A percentile compares a stretch with the other conserved stretches of the same genome.
These are phyloP conservation scores for Hippoglossus stenolepis DNA, from an alignment of 2,113 vertebrate species.

Conservation along the genomic window DNA sequence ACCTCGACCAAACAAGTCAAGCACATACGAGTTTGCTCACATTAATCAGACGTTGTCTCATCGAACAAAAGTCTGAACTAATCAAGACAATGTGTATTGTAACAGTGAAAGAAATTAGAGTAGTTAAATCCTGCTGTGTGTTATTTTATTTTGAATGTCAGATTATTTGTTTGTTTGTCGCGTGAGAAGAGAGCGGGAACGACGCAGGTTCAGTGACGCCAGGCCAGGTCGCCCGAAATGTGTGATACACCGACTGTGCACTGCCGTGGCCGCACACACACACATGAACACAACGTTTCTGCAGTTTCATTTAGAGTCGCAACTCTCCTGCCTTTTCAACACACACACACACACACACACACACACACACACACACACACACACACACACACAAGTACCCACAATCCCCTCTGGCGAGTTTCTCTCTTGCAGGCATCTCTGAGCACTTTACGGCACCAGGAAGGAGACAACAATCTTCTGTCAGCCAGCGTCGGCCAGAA, in stretches of 20 bases:
- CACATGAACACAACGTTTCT: background rate
- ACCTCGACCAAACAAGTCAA: slow-evolving; percentile 69
- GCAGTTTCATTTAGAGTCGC: background rate
- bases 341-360: slow-evolving; percentile 2
- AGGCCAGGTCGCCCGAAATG: slow-evolving; percentile 26
- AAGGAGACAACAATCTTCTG: slow-evolving; percentile 63
- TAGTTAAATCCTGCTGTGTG: slow-evolving; percentile 21
- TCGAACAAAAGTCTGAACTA: slow-evolving; percentile 41
- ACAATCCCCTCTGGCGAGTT: slow-evolving; percentile 8
- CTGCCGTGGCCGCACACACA: slow-evolving; percentile 13
- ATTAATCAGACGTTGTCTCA: slow-evolving; percentile 38
- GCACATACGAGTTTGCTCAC: slow-evolving; percentile 56
- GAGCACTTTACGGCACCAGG: slow-evolving; percentile 82
- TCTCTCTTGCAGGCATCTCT: slow-evolving; percentile 68
- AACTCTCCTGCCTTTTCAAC: background rate
- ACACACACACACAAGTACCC: slow-evolving; percentile 2
- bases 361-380: background rate
- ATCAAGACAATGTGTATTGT: slow-evolving; percentile 58
- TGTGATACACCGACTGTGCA: slow-evolving; percentile 44
- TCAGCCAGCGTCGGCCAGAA: slow-evolving; percentile 60
- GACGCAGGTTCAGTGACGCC: slow-evolving; percentile 13
- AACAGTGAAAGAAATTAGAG: background rate
- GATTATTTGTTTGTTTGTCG: slow-evolving; percentile 24
- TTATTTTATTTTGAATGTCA: slow-evolving; percentile 51
- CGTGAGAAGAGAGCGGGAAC: slow-evolving; percentile 37